phyloP scores from a whole-genome alignment of 1,140 invertebrate genomes.

The Holotrichia oblita region DNA sequence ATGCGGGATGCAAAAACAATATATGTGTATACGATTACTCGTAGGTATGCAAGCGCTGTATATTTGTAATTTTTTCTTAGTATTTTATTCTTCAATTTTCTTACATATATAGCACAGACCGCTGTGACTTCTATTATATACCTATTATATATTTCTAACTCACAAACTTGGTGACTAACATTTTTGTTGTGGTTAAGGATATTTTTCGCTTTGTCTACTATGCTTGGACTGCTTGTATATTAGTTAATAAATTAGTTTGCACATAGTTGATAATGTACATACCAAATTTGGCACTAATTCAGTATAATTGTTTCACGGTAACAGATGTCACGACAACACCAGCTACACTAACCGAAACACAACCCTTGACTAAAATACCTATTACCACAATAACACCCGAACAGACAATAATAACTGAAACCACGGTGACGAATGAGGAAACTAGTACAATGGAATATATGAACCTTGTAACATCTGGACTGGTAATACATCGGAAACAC shows the following conservation, averaged over 20 bases:
- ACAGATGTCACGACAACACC: conserved; percentile 59
- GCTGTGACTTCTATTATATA: neutral
- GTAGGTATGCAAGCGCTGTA: conserved; percentile 30
- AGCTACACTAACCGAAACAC: conserved; percentile 60
- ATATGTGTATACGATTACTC: conserved; percentile 26
- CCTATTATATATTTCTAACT: neutral
- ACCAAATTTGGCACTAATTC: conserved; percentile 23
- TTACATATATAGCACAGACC: conserved; percentile 36
- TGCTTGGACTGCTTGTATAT: neutral
- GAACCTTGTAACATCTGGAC: conserved; percentile 54
- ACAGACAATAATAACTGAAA: conserved; percentile 29
- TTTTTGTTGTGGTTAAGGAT: neutral
- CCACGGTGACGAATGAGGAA: conserved; percentile 13
- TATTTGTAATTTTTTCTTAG: conserved; percentile 1
- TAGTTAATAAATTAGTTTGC: neutral
- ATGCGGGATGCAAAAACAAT: neutral
- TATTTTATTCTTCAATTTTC: neutral
- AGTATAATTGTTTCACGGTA: conserved; percentile 54
- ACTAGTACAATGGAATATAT: conserved; percentile 21
- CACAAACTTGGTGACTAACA: conserved; percentile 12
- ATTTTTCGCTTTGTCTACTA: neutral
- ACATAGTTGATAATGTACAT: conserved; percentile 28
- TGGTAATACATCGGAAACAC: conserved; percentile 40
- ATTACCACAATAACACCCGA: conserved; percentile 41
- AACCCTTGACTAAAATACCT: conserved; percentile 55